phyloP scores from a whole-genome alignment of 1,140 invertebrate genomes.

The Pararge aegeria region DNA sequence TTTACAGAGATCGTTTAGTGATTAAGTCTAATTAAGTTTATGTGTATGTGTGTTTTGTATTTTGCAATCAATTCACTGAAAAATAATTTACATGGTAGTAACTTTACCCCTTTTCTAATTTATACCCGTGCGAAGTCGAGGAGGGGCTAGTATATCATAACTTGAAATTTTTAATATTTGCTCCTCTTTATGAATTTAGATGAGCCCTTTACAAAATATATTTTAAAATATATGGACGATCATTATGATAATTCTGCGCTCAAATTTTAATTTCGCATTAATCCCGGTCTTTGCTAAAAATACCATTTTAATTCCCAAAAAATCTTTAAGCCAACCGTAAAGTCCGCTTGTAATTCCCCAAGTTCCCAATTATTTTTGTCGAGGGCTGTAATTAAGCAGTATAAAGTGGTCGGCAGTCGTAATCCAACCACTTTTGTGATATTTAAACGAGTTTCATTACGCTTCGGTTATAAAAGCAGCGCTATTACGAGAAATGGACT shows the following conservation, averaged over 20 bases:
- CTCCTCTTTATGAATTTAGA: too few species aligned
- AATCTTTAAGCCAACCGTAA: conserved; percentile 61
- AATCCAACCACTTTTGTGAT: conserved; percentile 77
- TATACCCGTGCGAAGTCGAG: too few species aligned
- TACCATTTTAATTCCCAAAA: conserved; percentile 12
- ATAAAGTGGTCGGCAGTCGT: conserved; percentile 72
- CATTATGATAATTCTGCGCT: neutral
- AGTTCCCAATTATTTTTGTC: conserved; percentile 77
- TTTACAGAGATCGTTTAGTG: too few species aligned
- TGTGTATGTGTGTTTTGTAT: too few species aligned
- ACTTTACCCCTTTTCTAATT: too few species aligned
- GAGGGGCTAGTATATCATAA: too few species aligned
- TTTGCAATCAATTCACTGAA: too few species aligned
- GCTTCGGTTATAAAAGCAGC: conserved; percentile 75
- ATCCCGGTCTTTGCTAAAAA: neutral
- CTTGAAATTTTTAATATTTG: too few species aligned
- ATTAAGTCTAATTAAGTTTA: too few species aligned
- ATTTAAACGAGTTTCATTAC: conserved; percentile 79
- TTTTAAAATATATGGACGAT: neutral
- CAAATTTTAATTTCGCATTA: neutral
- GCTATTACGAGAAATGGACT: conserved; percentile 76
- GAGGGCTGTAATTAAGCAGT: conserved; percentile 74
- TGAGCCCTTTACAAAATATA: neutral
- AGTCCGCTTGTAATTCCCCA: conserved; percentile 66
- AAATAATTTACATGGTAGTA: too few species aligned